phyloP scores from a whole-genome alignment of 2,113 vertebrate species.

The Bufo gargarizans region DNA sequence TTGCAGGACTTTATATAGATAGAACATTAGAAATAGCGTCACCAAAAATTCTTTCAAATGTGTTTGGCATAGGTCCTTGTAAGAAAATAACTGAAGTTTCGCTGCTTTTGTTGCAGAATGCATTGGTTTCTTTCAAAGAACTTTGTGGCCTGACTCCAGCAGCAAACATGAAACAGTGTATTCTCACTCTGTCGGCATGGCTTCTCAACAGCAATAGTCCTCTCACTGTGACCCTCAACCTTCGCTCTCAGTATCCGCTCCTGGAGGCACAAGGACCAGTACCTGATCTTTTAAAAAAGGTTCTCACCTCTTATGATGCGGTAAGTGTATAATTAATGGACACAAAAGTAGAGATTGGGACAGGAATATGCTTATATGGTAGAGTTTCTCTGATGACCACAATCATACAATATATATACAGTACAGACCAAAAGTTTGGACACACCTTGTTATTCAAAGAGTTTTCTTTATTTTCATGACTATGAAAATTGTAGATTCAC shows the following conservation, averaged over 20 bases:
- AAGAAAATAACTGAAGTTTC: background rate
- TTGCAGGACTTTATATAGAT: too few relatives aligned
- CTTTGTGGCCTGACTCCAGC: constrained; percentile 88
- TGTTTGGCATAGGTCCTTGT: too few relatives aligned
- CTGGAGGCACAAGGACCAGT: constrained; percentile 88
- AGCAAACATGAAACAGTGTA: constrained; percentile 93
- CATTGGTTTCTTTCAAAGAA: constrained; percentile 92
- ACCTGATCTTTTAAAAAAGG: constrained; percentile 87
- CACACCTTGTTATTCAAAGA: too few relatives aligned
- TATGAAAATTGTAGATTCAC: too few relatives aligned
- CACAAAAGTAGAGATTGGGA: background rate
- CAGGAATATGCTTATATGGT: background rate
- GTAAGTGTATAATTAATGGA: constrained; percentile 67
- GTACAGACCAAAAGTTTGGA: too few relatives aligned
- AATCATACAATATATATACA: too few relatives aligned
- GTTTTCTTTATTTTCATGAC: too few relatives aligned
- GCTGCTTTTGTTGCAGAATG: constrained; percentile 75
- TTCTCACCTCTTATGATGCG: constrained; percentile 87
- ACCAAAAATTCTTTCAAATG: too few relatives aligned
- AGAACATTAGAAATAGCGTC: too few relatives aligned
- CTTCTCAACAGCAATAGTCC: constrained; percentile 85
- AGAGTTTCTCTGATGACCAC: background rate
- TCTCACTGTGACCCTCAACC: constrained; percentile 81
- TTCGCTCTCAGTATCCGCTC: constrained; percentile 84
- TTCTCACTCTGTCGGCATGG: constrained; percentile 86